Evolutionary conservation across 2,113 vertebrate genomes (phyloP).

Genomic region (Dromas ardeola): DNA sequence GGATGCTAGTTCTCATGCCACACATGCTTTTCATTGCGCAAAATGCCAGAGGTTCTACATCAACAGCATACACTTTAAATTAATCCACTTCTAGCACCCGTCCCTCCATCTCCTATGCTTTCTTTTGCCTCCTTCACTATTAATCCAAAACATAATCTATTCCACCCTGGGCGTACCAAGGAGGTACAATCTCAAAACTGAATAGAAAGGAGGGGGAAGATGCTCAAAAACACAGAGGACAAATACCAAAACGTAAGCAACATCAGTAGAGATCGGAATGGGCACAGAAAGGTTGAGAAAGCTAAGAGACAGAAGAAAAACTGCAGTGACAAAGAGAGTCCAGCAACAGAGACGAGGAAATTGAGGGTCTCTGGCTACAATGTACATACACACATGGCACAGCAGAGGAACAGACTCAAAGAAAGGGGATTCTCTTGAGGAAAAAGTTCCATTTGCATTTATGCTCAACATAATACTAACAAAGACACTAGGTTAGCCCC

Average conservation of each 20-base stretch:
- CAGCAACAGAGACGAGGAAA: neutral
- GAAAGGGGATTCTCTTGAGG: neutral
- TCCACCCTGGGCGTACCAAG: neutral
- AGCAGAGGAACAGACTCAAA: neutral
- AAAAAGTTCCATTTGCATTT: neutral
- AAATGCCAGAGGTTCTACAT: neutral
- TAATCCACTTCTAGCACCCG: neutral
- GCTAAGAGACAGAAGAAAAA: neutral
- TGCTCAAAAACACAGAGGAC: neutral
- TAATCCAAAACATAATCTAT: neutral
- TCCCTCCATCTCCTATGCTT: neutral
- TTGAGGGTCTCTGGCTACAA: neutral
- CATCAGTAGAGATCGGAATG: rapidly evolving
- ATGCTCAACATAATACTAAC: neutral
- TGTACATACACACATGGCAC: rapidly evolving
- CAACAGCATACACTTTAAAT: neutral
- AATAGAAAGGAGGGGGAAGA: neutral
- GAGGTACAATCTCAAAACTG: neutral
- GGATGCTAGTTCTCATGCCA: neutral
- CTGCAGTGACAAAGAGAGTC: neutral
- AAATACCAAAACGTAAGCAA: neutral
- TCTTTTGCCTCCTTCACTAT: neutral
- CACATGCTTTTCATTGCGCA: rapidly evolving
- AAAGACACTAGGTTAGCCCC: neutral
- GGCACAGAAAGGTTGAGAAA: neutral